These are phyloP conservation scores for Phymanthus crucifer DNA, from an alignment of 92 coral and sea anemone species.

Conservation along the genomic window DNA sequence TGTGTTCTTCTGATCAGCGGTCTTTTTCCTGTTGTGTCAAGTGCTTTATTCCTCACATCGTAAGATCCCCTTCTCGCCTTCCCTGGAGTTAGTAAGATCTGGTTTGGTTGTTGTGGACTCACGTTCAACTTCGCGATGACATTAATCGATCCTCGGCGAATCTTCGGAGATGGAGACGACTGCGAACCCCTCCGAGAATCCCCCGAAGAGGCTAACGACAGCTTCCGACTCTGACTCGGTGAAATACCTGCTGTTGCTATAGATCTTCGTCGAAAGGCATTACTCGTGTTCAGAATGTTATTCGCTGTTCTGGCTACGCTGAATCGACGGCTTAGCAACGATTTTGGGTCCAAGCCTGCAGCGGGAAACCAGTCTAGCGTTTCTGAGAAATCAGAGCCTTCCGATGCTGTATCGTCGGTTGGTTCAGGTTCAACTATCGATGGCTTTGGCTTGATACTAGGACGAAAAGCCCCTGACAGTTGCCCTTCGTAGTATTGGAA, in stretches of 20 bases:
- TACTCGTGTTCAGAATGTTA: constrained; percentile 27
- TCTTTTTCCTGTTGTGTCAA: background rate
- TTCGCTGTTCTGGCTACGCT: constrained; percentile 57
- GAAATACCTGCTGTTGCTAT: constrained; percentile 58
- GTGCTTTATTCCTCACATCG: constrained; percentile 22
- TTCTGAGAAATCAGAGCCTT: constrained; percentile 50
- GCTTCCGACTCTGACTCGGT: constrained; percentile 31
- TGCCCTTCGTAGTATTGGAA: constrained; percentile 69
- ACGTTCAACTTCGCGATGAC: constrained; percentile 43
- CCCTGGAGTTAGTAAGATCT: background rate
- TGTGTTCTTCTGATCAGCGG: constrained; percentile 9
- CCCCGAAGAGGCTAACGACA: constrained; percentile 38
- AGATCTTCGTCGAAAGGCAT: constrained; percentile 64
- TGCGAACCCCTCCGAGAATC: constrained; percentile 47
- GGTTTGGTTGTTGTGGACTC: constrained; percentile 9
- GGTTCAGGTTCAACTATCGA: constrained; percentile 38
- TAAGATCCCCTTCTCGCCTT: constrained; percentile 16
- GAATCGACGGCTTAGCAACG: constrained; percentile 52
- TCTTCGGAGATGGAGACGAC: constrained; percentile 41
- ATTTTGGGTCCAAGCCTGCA: constrained; percentile 13
- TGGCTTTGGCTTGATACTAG: constrained; percentile 66
- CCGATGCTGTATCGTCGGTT: constrained; percentile 23
- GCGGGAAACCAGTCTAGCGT: constrained; percentile 23
- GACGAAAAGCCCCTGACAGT: constrained; percentile 58
- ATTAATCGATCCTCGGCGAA: constrained; percentile 74